phyloP scores from a whole-genome alignment of 2,888 invertebrate genomes.

The Pteria penguin region DNA sequence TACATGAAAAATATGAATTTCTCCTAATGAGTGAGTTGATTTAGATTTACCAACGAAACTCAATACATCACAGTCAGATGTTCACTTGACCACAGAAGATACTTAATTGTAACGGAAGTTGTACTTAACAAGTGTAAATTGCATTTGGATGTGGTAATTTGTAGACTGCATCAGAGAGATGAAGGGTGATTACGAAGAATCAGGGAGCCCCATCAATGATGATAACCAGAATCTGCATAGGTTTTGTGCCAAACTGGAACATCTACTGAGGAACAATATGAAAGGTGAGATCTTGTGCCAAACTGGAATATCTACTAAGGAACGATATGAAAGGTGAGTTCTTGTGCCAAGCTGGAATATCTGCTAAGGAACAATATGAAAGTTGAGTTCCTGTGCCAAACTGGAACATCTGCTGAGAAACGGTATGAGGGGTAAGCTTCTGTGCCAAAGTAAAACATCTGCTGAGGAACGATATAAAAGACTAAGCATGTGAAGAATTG shows the following conservation, averaged over 20 bases:
- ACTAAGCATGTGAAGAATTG: no score
- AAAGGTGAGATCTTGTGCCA: conserved; percentile 72
- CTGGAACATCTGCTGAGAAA: conserved; percentile 79
- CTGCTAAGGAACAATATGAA: conserved; percentile 78
- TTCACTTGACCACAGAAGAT: no score
- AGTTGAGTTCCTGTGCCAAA: conserved; percentile 80
- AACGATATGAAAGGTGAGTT: conserved; percentile 79
- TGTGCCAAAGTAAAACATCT: no score
- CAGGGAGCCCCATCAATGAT: conserved; percentile 77
- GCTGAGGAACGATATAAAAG: no score
- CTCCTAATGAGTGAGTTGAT: no score
- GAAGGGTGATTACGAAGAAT: conserved; percentile 71
- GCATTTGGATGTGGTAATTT: no score
- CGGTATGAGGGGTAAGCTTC: conserved; percentile 77
- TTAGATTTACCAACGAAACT: no score
- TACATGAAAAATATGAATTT: no score
- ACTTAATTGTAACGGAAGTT: no score
- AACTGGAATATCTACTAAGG: conserved; percentile 79
- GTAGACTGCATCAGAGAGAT: conserved; percentile 75
- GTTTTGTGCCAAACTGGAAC: conserved; percentile 80
- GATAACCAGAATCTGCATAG: conserved; percentile 78
- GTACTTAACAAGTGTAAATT: no score
- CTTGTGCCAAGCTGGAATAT: conserved; percentile 80
- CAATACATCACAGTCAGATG: no score
- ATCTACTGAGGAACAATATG: conserved; percentile 77